A percentile compares a stretch with the other conserved stretches of the same genome.
phyloP scores from a whole-genome alignment of 2,888 invertebrate species.

The Dynastes grantii region DNA sequence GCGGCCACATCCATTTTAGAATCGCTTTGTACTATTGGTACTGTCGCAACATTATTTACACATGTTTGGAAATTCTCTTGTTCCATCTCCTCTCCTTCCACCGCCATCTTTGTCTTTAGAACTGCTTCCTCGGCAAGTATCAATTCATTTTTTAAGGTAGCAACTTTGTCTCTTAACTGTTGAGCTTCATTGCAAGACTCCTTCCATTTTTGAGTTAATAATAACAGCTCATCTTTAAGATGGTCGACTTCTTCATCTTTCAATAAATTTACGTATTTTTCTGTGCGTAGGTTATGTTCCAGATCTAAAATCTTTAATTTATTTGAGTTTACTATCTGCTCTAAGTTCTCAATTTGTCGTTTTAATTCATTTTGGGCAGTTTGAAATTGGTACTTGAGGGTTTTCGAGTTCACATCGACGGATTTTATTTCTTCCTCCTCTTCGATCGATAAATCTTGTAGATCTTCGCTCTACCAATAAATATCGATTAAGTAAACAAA shows the following conservation, averaged over 20 bases:
- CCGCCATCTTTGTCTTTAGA: conserved; percentile 62
- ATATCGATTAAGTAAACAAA: too few species aligned
- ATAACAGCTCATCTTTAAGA: conserved; percentile 63
- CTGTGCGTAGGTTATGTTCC: conserved; percentile 61
- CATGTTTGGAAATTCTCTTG: conserved; percentile 30
- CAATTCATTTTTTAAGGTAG: conserved; percentile 49
- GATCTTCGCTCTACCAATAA: conserved; percentile 34
- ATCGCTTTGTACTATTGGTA: conserved; percentile 44
- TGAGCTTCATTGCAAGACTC: conserved; percentile 55
- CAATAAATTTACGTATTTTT: conserved; percentile 61
- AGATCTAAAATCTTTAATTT: conserved; percentile 63
- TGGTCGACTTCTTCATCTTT: conserved; percentile 61
- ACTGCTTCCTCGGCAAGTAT: conserved; percentile 10
- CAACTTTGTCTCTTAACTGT: conserved; percentile 51
- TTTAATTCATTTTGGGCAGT: conserved; percentile 66
- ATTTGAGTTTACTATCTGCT: conserved; percentile 63
- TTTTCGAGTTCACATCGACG: conserved; percentile 65
- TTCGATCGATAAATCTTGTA: conserved; percentile 36
- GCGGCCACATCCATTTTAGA: conserved; percentile 29
- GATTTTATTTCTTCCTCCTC: conserved; percentile 40
- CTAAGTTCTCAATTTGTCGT: conserved; percentile 65
- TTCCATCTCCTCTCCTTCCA: conserved; percentile 10
- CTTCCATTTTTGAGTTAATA: conserved; percentile 54
- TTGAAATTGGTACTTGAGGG: conserved; percentile 68
- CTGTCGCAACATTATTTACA: background rate